Evolutionary conservation across 2,797 vertebrate species (phyloP), one percentile per base, ranked within the genome.

Genomic region (Rhyacichthys aspro): DNA sequence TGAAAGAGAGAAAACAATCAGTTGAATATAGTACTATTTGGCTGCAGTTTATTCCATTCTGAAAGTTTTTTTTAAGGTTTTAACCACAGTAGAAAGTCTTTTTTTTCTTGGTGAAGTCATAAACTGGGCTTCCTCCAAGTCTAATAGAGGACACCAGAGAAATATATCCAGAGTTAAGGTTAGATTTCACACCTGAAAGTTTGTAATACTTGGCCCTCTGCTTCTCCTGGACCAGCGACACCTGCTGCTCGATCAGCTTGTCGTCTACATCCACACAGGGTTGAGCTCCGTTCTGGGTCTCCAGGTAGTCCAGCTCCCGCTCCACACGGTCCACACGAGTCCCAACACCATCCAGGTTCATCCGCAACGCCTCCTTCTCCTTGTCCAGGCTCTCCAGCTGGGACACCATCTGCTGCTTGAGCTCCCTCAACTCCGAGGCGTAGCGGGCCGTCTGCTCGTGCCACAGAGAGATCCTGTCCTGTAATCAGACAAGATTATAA

Each of bases 241-340:
- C 93, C 72, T 95, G 91, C 76, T 96, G 95, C 81, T 96, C 96
- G 28, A 94, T 88, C 82, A 94, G 85, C 28, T 93, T 96, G 85
- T 98, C 96, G 0, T 98, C 96, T 72, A 96, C 88, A 32, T 98
- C 97, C 65, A 96, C 93, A 1, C 97, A 99, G 1, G 98, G 94
- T 0, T 94, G 94, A 0, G 90, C 94, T 0, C 95, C 96, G 62
- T 95, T 98, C 88, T 97, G 96, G 0, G 94, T 96, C 89, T 98
- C 97, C 71, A 98, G 86, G 82, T 98, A 99, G 86, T 99, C 98
- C 73, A 99, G 94, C 79, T 99, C 98, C 0, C 96, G 85, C 78
- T 99, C 98, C 8, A 99, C 91, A 0, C 96, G 91, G 72, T 98
- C 96, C 74, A 99, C 93, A 0, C 97, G 89, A 5, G 94, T 91